These are phyloP conservation scores for Sapayoa aenigma DNA, from an alignment of 2,113 vertebrate genomes.

Conservation along the genomic window DNA sequence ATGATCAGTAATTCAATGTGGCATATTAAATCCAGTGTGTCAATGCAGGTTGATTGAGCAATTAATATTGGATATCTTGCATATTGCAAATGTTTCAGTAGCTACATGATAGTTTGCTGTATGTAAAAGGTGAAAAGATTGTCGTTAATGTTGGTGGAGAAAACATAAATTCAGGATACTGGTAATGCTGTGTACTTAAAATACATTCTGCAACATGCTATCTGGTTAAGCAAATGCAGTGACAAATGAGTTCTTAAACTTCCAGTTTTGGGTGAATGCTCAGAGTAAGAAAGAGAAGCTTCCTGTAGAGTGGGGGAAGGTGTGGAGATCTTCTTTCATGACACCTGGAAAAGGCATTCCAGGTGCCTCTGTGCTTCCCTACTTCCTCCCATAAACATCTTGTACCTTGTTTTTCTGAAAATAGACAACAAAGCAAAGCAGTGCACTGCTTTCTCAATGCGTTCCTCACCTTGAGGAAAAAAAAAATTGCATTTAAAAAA, in stretches of 20 bases:
- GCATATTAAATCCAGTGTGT: constrained; percentile 26
- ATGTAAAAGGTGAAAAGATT: background rate
- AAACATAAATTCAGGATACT: background rate
- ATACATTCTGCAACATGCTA: background rate
- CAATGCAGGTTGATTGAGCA: background rate
- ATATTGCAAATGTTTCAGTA: background rate
- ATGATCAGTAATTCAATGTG: background rate
- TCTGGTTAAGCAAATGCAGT: background rate
- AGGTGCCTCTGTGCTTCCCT: background rate
- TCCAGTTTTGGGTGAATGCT: background rate
- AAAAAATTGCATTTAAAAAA: background rate
- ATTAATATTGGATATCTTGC: background rate
- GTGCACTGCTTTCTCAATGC: background rate
- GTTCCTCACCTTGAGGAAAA: background rate
- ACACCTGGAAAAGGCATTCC: background rate
- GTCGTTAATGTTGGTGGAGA: background rate
- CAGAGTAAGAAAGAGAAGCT: background rate
- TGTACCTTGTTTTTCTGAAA: background rate
- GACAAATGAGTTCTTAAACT: background rate
- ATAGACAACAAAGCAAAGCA: background rate
- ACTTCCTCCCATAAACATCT: background rate
- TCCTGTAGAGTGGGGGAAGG: background rate
- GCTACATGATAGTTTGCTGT: background rate
- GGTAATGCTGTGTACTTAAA: background rate
- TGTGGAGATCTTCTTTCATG: background rate